Conservation (phyloP, 2,888 invertebrate species). For the Osmoderma eremita region DNA sequence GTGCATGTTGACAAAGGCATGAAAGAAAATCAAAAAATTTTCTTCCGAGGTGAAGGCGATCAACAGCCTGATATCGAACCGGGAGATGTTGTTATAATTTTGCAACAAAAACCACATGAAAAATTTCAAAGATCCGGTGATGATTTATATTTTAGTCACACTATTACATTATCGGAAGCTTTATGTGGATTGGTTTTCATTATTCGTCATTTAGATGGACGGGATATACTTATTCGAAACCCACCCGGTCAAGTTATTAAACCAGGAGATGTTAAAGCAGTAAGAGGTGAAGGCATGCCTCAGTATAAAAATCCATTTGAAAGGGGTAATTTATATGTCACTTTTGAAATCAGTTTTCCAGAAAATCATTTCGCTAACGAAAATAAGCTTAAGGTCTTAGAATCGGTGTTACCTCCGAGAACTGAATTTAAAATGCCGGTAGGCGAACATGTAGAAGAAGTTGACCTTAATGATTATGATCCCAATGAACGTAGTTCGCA, state of each 20-base stretch:
- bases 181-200: constrained; percentile 88
- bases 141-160: constrained; percentile 78
- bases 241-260: constrained; percentile 84
- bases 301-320: constrained; percentile 84
- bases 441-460: constrained; percentile 88
- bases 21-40: constrained; percentile 85
- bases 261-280: constrained; percentile 81
- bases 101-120: constrained; percentile 84
- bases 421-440: constrained; percentile 76
- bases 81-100: constrained; percentile 89
- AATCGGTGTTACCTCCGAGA: constrained; percentile 78
- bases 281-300: constrained; percentile 93
- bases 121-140: constrained; percentile 80
- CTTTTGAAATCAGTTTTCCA: constrained; percentile 89
- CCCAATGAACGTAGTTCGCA: constrained; percentile 68
- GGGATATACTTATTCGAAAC: constrained; percentile 81
- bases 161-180: constrained; percentile 85
- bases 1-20: constrained; percentile 87
- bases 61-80: constrained; percentile 87
- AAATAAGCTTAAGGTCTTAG: constrained; percentile 74
- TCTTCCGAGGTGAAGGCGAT: constrained; percentile 89
- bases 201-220: constrained; percentile 89
- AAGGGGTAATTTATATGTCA: constrained; percentile 86
- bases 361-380: constrained; percentile 80
- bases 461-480: constrained; percentile 80